These are phyloP conservation scores for Drosophila atroscutellata DNA, from an alignment of 2,888 invertebrate genomes.

Conservation along the genomic window DNA sequence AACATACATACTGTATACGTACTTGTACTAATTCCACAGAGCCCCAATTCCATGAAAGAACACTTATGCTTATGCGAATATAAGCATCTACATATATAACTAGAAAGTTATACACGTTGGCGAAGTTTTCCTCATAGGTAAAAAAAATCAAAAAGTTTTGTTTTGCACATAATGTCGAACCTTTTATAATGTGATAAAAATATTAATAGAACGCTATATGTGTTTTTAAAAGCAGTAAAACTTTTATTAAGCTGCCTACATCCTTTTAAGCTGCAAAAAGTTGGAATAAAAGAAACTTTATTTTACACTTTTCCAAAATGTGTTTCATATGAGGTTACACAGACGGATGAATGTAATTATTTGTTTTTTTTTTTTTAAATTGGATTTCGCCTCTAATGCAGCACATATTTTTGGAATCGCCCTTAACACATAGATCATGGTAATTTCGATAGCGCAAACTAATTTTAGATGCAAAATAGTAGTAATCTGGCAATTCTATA, in stretches of 20 bases:
- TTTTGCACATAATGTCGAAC: not conserved
- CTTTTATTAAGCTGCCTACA: not conserved
- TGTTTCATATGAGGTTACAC: not conserved
- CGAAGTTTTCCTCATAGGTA: not conserved
- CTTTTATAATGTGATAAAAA: not conserved
- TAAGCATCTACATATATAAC: conserved; percentile 5
- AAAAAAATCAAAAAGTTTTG: not conserved
- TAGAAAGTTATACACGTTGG: conserved; percentile 23
- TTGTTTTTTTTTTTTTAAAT: not conserved
- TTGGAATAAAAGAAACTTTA: not conserved
- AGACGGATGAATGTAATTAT: not conserved
- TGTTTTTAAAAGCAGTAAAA: not conserved
- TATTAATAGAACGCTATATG: not conserved
- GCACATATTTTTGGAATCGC: no score
- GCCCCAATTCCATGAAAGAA: conserved; percentile 29
- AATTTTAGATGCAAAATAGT: no score
- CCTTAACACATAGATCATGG: not conserved
- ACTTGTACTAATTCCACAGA: conserved; percentile 7
- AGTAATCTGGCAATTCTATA: not conserved
- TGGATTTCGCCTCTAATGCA: not conserved
- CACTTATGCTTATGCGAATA: conserved; percentile 42
- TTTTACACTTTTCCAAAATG: not conserved
- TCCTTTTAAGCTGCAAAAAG: not conserved
- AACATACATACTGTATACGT: conserved; percentile 16
- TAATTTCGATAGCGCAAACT: not conserved